These are phyloP conservation scores for Laticauda colubrina DNA, from an alignment of 2,113 vertebrate species.

Conservation along the genomic window DNA sequence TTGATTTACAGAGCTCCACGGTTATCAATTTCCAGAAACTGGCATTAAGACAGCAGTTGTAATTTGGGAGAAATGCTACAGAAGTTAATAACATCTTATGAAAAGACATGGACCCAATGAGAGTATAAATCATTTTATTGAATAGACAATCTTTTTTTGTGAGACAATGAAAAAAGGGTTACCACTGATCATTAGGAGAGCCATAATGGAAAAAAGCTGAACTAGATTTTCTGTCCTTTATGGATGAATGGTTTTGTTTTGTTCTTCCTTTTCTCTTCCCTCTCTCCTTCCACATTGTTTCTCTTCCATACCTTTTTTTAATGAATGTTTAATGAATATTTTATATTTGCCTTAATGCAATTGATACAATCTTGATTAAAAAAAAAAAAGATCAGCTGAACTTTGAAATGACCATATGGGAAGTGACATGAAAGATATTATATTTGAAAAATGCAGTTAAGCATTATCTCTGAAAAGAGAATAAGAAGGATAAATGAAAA, in stretches of 20 bases:
- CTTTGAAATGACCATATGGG: not conserved
- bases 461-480: not conserved
- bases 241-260: not conserved
- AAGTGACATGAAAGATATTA: not conserved
- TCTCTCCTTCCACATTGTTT: not conserved
- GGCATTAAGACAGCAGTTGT: not conserved
- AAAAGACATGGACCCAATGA: not conserved
- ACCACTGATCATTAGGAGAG: not conserved
- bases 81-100: not conserved
- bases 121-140: not conserved
- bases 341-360: not conserved
- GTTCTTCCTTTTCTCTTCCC: not conserved
- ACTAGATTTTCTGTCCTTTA: not conserved
- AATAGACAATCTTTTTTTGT: not conserved
- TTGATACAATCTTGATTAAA: not conserved
- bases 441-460: not conserved
- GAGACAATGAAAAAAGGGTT: not conserved
- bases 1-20: not conserved
- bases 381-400: not conserved
- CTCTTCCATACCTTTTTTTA: not conserved
- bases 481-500: not conserved
- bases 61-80: not conserved
- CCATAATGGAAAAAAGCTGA: conserved; percentile 14
- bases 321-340: not conserved
- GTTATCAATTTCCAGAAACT: not conserved